Evolutionary conservation across 2,797 vertebrate genomes (phyloP).

Genomic region (Galago senegalensis): DNA sequence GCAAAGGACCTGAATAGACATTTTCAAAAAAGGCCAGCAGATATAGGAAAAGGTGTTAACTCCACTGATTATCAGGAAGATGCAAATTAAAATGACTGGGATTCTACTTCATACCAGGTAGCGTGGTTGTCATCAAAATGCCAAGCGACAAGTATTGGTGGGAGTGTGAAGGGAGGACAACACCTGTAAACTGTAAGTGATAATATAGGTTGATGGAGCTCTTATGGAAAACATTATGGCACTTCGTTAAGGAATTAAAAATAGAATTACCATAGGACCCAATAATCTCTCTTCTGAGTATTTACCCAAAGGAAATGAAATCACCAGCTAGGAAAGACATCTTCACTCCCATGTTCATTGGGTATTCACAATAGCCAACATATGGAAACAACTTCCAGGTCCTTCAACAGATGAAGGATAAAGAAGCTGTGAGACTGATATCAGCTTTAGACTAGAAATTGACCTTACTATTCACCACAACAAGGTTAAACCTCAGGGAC

Average conservation of each 20-base stretch:
- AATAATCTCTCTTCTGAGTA: not conserved
- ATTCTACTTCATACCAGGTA: not conserved
- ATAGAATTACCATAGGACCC: not conserved
- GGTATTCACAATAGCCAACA: not conserved
- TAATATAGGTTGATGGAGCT: rapidly evolving
- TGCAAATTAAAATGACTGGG: not conserved
- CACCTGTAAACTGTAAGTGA: not conserved
- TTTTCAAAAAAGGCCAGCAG: not conserved
- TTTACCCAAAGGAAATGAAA: not conserved
- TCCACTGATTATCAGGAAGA: not conserved
- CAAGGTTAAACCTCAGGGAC: not conserved
- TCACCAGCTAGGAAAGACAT: too few relatives aligned
- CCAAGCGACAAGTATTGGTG: not conserved
- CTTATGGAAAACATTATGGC: not conserved
- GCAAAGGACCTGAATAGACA: not conserved
- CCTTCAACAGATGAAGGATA: not conserved
- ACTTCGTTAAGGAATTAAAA: not conserved
- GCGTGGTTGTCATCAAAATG: not conserved
- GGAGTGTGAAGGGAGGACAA: not conserved
- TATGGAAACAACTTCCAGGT: not conserved
- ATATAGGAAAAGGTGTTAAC: not conserved
- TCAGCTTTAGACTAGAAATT: not conserved
- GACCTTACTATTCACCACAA: not conserved
- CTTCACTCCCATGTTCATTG: not conserved
- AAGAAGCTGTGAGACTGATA: not conserved